These are phyloP conservation scores for Ellobium chinense DNA, from an alignment of 2,888 invertebrate genomes.

Conservation along the genomic window DNA sequence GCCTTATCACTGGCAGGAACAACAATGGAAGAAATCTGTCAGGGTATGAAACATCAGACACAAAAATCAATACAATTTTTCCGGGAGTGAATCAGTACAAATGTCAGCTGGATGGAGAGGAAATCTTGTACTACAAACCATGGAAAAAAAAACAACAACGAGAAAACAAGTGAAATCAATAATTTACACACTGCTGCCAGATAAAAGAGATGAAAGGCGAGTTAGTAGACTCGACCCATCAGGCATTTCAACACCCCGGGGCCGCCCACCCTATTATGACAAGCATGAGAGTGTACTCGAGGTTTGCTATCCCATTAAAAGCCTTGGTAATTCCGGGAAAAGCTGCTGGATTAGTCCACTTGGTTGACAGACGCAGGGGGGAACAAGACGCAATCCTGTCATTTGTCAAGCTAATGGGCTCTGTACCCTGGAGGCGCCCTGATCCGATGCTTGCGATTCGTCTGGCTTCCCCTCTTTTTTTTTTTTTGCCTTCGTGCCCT, in stretches of 20 bases:
- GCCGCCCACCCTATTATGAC: neutral
- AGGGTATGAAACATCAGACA: too few relatives aligned
- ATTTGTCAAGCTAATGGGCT: conserved; percentile 29
- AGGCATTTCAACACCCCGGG: neutral
- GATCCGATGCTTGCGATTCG: neutral
- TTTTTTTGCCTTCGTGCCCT: neutral
- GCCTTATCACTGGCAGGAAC: too few relatives aligned
- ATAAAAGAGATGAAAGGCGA: neutral
- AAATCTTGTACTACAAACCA: too few relatives aligned
- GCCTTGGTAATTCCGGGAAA: conserved; percentile 15
- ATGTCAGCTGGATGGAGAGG: too few relatives aligned
- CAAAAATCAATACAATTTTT: too few relatives aligned
- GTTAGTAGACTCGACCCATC: neutral
- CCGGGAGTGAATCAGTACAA: too few relatives aligned
- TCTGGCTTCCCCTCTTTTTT: neutral
- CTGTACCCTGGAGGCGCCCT: neutral
- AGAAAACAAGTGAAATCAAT: too few relatives aligned
- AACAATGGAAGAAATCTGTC: too few relatives aligned
- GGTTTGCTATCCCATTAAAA: neutral
- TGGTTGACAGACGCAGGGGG: neutral
- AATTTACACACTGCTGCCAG: too few relatives aligned
- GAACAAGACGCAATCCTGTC: neutral
- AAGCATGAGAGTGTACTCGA: neutral
- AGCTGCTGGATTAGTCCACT: conserved; percentile 30
- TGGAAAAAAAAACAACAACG: too few relatives aligned